Base-by-base conservation (phyloP, 2,797 vertebrate species). In the Lacerta viridis region DNA sequence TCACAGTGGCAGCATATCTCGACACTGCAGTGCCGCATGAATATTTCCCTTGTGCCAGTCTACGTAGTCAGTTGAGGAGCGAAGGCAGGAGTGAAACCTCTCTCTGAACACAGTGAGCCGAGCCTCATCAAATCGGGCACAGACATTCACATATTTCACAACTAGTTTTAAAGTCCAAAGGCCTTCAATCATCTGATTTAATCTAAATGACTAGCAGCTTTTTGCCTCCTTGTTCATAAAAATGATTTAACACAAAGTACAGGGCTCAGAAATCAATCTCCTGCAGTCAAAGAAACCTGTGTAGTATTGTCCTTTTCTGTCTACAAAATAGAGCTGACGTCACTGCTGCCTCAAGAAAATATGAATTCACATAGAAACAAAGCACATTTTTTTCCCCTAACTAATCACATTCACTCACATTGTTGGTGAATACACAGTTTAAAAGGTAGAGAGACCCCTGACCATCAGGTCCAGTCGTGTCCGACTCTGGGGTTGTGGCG, bases 171-270 rank as follows among this genome's bases (percentile, higher is more conserved):
- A 90, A 84, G 23, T 83, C 80, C 7, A 43, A 91, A 66, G 89
- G 91, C 85, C 20, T 93, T 94, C 84, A 88, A 84, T 92, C 78
- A 88, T 9, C 41, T 85, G 66, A 88, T n/a, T 91, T 94, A 33
- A 82, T 92, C 43, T 91, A 83, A 69, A 87, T 91, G 66, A 84
- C 13, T 87, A 33, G 72, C 18, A 86, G 27, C 25, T 91, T 90
- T 89, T 78, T 78, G 7, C 89, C 87, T 87, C 27, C 3, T 50
- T 92, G 81, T 85, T 91, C 50, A 86, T 88, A 90, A 90, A 92
- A 93, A 83, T 86, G 81, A 79, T 85, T 88, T 89, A 89, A 86
- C 27, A 85, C 1, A 25, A 91, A 29, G 3, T 78, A 83, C 20
- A 3, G 85, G 23, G 1, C 3, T 90, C 20, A 85, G 43, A 87